Conservation (phyloP, 2,797 vertebrate genomes). For the Rhabdophis nuchalis region DNA sequence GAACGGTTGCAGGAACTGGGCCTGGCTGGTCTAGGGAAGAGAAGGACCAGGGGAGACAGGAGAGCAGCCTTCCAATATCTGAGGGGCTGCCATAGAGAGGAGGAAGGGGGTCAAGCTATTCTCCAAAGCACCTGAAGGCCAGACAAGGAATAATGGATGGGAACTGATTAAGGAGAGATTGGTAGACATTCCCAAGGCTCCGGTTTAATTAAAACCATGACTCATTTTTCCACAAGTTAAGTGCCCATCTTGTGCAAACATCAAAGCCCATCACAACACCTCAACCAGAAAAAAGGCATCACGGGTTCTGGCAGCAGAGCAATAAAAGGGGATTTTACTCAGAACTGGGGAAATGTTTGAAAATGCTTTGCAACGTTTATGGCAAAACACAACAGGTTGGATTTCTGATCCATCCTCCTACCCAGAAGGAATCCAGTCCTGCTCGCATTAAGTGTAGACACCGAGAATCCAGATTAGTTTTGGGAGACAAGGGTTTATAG, state of each 20-base stretch:
- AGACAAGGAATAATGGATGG: no score
- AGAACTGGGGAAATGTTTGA: not conserved
- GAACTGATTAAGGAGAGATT: no score
- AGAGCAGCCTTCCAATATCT: no score
- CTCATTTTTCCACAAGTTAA: not conserved
- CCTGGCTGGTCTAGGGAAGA: no score
- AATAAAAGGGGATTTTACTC: not conserved
- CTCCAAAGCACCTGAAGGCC: no score
- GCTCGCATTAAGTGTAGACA: not conserved
- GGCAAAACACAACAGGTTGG: not conserved
- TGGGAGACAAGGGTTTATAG: not conserved
- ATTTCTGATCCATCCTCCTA: not conserved
- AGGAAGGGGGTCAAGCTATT: no score
- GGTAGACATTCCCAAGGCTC: not conserved
- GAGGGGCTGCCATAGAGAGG: no score
- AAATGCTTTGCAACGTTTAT: not conserved
- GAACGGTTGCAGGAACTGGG: no score
- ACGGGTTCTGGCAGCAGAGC: not conserved
- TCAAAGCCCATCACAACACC: not conserved
- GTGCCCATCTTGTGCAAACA: not conserved
- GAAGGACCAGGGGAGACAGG: no score
- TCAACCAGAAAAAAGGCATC: not conserved
- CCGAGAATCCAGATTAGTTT: rapidly evolving
- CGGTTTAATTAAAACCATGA: not conserved
- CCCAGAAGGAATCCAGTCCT: not conserved